Percentiles rank a stretch among this genome's conserved stretches.
phyloP scores from a whole-genome alignment of 2,888 invertebrate genomes.

The Cynaeus angustus region DNA sequence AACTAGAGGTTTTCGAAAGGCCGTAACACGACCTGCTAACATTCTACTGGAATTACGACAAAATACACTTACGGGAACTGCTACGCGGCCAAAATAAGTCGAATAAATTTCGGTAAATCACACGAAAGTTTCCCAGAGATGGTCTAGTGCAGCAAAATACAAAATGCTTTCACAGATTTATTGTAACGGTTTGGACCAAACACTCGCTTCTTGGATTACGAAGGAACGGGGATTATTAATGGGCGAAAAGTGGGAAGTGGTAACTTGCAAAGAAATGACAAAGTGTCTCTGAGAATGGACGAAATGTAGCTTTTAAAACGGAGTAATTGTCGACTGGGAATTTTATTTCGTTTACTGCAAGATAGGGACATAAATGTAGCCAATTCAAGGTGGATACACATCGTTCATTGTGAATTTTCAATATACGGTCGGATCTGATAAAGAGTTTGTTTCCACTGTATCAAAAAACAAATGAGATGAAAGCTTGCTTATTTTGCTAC shows the following conservation, averaged over 20 bases:
- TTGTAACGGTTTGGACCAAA: slow-evolving; percentile 16
- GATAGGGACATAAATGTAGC: background rate
- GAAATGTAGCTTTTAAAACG: background rate
- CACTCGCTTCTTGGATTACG: slow-evolving; percentile 13
- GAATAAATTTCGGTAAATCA: slow-evolving; percentile 32
- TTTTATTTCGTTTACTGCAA: background rate
- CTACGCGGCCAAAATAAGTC: slow-evolving; percentile 23
- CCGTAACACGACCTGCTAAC: slow-evolving; percentile 37
- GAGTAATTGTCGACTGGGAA: background rate
- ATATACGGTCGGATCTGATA: no score
- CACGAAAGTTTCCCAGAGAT: slow-evolving; percentile 28
- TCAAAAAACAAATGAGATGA: no score
- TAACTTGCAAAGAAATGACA: slow-evolving; percentile 14
- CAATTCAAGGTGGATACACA: background rate
- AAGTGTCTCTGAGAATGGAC: slow-evolving; percentile 1
- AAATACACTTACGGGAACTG: slow-evolving; percentile 43
- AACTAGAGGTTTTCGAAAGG: slow-evolving; percentile 21
- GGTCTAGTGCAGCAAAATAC: slow-evolving; percentile 27
- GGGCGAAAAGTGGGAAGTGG: slow-evolving; percentile 11
- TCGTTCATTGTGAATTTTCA: no score
- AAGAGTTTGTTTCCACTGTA: no score
- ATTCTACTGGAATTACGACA: slow-evolving; percentile 38
- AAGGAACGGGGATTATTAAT: slow-evolving; percentile 9
- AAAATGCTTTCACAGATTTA: slow-evolving; percentile 21
- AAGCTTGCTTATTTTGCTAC: no score